phyloP scores from a whole-genome alignment of 2,888 invertebrate genomes.

The Papilio gigon region DNA sequence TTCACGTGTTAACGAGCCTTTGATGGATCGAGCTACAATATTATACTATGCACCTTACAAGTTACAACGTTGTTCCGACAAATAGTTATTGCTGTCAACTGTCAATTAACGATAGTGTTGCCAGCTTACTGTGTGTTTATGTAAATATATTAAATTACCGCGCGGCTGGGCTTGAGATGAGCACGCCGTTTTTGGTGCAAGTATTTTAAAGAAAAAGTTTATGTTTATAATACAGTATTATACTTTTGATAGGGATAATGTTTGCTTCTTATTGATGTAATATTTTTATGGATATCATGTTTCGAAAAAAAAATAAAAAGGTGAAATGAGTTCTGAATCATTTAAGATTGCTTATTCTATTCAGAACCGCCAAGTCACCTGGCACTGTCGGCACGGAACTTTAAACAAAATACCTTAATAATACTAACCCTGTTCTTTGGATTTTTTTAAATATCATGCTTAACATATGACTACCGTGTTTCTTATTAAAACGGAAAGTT shows the following conservation, averaged over 20 bases:
- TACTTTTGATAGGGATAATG: background rate
- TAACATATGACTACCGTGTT: conserved; percentile 6
- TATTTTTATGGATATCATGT: too few species aligned
- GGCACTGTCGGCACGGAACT: too few species aligned
- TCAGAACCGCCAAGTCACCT: too few species aligned
- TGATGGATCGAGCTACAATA: conserved; percentile 76
- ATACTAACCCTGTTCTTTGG: too few species aligned
- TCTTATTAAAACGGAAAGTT: conserved; percentile 17
- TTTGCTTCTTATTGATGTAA: background rate
- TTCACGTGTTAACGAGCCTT: conserved; percentile 76
- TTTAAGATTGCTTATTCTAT: too few species aligned
- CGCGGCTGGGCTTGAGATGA: conserved; percentile 1
- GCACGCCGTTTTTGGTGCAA: background rate
- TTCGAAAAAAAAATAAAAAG: too few species aligned
- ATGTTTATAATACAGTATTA: background rate
- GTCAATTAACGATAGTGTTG: conserved; percentile 37
- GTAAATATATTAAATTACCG: conserved; percentile 55
- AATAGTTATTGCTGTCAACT: conserved; percentile 43
- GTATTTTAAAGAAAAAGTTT: background rate
- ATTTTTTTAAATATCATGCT: conserved; percentile 11
- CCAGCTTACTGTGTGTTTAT: conserved; percentile 47
- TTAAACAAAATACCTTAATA: too few species aligned
- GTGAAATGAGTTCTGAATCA: too few species aligned
- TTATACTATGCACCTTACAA: conserved; percentile 54
- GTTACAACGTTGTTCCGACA: conserved; percentile 38